These are phyloP conservation scores for Leucosticte australis DNA, from an alignment of 2,113 vertebrate genomes.

Conservation along the genomic window DNA sequence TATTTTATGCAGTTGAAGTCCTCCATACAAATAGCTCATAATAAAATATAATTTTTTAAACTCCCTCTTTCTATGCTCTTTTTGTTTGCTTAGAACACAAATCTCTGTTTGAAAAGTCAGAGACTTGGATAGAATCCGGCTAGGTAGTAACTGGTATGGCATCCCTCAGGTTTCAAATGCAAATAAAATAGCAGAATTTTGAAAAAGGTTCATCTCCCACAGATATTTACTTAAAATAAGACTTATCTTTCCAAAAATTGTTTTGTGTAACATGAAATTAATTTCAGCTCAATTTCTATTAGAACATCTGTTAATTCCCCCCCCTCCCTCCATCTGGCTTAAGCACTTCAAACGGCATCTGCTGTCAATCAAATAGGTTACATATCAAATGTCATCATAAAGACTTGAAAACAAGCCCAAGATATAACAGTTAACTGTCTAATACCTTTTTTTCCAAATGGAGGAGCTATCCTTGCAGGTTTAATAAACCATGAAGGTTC, in stretches of 20 bases:
- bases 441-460: background rate
- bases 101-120: background rate
- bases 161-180: background rate
- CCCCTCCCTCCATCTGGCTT: background rate
- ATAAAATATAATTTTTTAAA: background rate
- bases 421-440: background rate
- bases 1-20: background rate
- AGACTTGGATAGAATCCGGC: background rate
- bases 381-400: background rate
- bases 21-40: background rate
- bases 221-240: background rate
- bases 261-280: background rate
- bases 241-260: background rate
- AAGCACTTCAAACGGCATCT: slow-evolving; percentile 12
- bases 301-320: background rate
- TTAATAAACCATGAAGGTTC: background rate
- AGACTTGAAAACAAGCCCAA: background rate
- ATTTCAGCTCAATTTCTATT: slow-evolving; percentile 9
- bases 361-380: slow-evolving; percentile 22
- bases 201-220: background rate
- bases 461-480: background rate
- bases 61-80: background rate
- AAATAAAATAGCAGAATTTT: background rate
- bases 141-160: background rate
- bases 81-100: background rate